Base-by-base conservation (phyloP, 2,797 vertebrate genomes). In the Heliangelus exortis region DNA sequence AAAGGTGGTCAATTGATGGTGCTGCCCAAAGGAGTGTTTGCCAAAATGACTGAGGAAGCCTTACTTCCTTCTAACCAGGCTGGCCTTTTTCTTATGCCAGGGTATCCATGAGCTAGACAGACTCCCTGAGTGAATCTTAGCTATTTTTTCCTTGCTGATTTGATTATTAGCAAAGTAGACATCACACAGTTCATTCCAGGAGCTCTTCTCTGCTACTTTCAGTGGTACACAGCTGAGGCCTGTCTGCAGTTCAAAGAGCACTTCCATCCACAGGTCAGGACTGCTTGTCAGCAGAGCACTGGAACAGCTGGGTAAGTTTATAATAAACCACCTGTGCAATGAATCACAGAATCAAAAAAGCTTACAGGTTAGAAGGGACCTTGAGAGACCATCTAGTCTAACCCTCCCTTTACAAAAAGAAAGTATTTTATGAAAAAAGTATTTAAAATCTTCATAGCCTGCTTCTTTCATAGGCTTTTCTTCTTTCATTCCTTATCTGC, bases 201-300 rank as follows among this genome's bases (percentile, higher is more conserved):
- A 47, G 29, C 81, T 89, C 39, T 63, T 87, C 47, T 93, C 36
- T 85, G 29, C 13, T 92, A 0, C 90, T 87, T 95, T 74, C 96
- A 99, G 98, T 98, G 98, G 95, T 99, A 99, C 93, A 98, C 97
- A 2, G 98, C 98, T 3, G 97, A 98, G 43, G 98, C 99, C 66
- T 98, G 98, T 81, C 95, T 99, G 55, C 98, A 99, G 94, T 96
- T 98, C 75, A 98, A 98, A 93, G 97, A 98, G 20, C 97, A 98
- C 84, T 99, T 99, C 97, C 97, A 98, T 8, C 6, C 55, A 10
- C 96, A 97, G 93, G 97, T 98, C 71, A 98, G 94, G 66, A 79
- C 66, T 8, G 97, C 97, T 55, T 98, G 98, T 95, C 98, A 97
- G 81, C 95, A 97, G 90, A 95, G 96, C 15, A 62, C 87, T 4